phyloP scores from a whole-genome alignment of 2,113 vertebrate genomes.

The Chaenogobius annularis region DNA sequence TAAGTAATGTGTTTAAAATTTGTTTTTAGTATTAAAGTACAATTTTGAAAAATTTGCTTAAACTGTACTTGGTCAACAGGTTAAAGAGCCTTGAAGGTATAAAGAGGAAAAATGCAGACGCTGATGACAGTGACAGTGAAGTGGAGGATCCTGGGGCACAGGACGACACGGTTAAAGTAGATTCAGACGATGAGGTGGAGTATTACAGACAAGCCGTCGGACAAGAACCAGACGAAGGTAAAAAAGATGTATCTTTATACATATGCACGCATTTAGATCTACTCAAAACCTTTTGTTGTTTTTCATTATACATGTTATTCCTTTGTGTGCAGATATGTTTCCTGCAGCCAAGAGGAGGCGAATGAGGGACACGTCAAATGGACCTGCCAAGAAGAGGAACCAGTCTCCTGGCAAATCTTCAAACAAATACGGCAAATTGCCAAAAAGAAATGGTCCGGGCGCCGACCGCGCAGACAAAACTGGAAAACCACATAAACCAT shows the following conservation, averaged over 20 bases:
- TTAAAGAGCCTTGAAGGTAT: constrained; percentile 87
- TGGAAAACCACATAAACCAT: constrained; percentile 21
- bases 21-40: too few relatives aligned
- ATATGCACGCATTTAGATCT: not conserved
- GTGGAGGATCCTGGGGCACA: constrained; percentile 84
- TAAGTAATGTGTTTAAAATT: constrained; percentile 64
- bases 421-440: constrained; percentile 26
- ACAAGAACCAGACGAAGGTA: constrained; percentile 87
- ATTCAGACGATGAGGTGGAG: constrained; percentile 85
- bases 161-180: constrained; percentile 47
- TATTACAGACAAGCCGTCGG: constrained; percentile 91
- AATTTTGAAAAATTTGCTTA: not conserved
- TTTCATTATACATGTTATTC: not conserved
- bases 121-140: constrained; percentile 76
- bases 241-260: not conserved
- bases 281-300: not conserved
- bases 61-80: constrained; percentile 57
- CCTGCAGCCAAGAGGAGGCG: constrained; percentile 64
- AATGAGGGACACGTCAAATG: constrained; percentile 18
- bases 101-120: constrained; percentile 62
- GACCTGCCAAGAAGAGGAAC: constrained; percentile 68
- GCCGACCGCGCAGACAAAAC: constrained; percentile 15
- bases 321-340: constrained; percentile 75
- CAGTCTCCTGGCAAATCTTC: constrained; percentile 1
- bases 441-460: constrained; percentile 19